Evolutionary conservation across 2,888 invertebrate genomes (phyloP).

Genomic region (Venusia cambrica): DNA sequence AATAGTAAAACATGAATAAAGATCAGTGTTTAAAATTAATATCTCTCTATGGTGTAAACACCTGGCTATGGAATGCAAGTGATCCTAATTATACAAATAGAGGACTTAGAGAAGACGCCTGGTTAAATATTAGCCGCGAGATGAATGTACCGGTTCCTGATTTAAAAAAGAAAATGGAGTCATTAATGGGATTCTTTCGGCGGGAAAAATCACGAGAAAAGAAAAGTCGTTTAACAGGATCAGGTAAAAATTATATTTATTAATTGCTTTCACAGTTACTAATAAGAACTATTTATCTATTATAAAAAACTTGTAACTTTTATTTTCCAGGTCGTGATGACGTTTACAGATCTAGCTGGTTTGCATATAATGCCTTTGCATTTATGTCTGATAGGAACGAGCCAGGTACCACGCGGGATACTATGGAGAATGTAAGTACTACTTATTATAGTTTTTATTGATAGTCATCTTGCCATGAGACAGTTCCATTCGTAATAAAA

Average conservation of each 20-base stretch:
- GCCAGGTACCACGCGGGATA: constrained; percentile 29
- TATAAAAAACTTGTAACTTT: constrained; percentile 8
- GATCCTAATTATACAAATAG: constrained; percentile 9
- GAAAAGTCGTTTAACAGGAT: constrained; percentile 29
- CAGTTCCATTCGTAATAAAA: constrained; percentile 29
- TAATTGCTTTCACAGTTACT: constrained; percentile 18
- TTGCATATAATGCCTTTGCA: constrained; percentile 27
- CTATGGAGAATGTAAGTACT: constrained; percentile 25
- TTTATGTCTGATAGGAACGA: constrained; percentile 33
- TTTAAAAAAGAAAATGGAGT: constrained; percentile 18
- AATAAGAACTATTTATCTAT: constrained; percentile 16
- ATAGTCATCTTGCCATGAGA: constrained; percentile 34
- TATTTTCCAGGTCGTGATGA: constrained; percentile 23
- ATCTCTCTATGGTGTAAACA: constrained; percentile 3
- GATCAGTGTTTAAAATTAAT: neutral
- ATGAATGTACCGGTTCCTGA: constrained; percentile 9
- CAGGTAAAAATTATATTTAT: constrained; percentile 27
- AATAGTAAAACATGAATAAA: neutral
- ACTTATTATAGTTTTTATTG: constrained; percentile 22
- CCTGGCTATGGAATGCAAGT: no score
- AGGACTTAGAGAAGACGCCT: constrained; percentile 12
- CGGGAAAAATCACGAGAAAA: constrained; percentile 30
- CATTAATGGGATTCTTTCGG: neutral
- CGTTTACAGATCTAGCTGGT: constrained; percentile 25
- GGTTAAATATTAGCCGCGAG: constrained; percentile 6